Base-by-base conservation (phyloP, 2,888 invertebrate species). In the Scaptomyza flava region DNA sequence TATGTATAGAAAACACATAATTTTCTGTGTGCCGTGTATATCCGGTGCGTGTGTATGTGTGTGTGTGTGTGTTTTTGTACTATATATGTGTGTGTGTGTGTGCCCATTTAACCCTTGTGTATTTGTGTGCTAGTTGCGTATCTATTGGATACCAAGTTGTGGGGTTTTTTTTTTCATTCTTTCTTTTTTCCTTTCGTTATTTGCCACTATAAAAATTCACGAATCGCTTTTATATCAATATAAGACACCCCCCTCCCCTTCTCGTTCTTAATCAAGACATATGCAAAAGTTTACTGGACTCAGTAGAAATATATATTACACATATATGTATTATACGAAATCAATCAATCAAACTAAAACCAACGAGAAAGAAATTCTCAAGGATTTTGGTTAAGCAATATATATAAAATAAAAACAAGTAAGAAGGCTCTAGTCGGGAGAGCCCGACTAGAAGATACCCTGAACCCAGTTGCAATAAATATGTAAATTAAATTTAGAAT, bases 81-180 rank as follows among this genome's bases (percentile, higher is more conserved):
- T 17, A 17, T 23, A 23, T 23, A 23, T 23, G 2, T 23, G 14
- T 52, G 46, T 63, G 30, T 45, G 23, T 41, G 54, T 50, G 41
- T 30, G 62, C 63, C 63, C 43, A 54, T 60, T 71, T 68, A 77
- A 62, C 73, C 69, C 65, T 69, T 76, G 64, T 68, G 61, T 64
- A 62, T 65, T 48, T 20, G 60, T 38, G 62, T 65, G 77, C 75
- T 82, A 82, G 83, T 82, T 86, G 75, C 83, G 81, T 81, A 81
- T 86, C 81, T 81, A 86, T 83, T 83, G 81, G 81, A 80, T 83
- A 81, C 81, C 68, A 80, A 82, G 70, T 74, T 72, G 68, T 73
- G 43, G 52, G 17, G 50, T 65, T 68, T 75, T 68, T 59, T 36
- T 63, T n/a, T 41, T 23, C 23, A 17, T 17, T 17, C 56, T 66